Base-by-base conservation (phyloP, 2,797 vertebrate genomes). In the Microcaecilia unicolor region DNA sequence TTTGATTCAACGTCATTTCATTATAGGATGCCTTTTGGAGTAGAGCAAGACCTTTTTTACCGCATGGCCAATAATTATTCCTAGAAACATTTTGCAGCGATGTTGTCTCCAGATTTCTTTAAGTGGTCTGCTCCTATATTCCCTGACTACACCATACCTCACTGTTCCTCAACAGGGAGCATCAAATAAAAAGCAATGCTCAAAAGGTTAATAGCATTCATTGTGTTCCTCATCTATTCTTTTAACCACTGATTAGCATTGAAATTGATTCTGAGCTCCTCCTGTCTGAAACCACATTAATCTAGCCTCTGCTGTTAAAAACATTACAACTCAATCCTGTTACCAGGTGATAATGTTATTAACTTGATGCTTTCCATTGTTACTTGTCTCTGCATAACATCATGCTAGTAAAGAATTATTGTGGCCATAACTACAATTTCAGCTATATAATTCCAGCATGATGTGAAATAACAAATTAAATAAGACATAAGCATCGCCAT, bases 191-290 rank as follows among this genome's bases (percentile, higher is more conserved):
- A 52, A 35, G 19, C 42, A 51, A 37, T 28, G 8, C 44, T 66
- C 49, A 44, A 64, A 74, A 74, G 57, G 57, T 64, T 72, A 76
- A 76, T 61, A 31, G 14, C 45, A 58, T 71, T 62, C 48, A 25
- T 41, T 45, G 37, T 47, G 49, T 55, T 58, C 27, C 42, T 71
- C 64, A 77, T 67, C 63, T 76, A 54, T 74, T 60, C 52, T 72
- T 67, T 67, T 65, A 74, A 62, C 31, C 33, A 14, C 59, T 76
- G 70, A 76, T 79, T 79, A 78, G 46, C 59, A 78, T 55, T 55
- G 61, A 76, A 79, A 80, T 71, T 64, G 69, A 74, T 72, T 70
- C 64, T 58, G 36, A 70, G 39, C 40, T 67, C 39, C 57, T 70
- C 24, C 7, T 64, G 53, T 44, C 38, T 72, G 57, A 70, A 74